These are phyloP conservation scores for Folsomia manolachei DNA, from an alignment of 2,888 invertebrate genomes.

Conservation along the genomic window DNA sequence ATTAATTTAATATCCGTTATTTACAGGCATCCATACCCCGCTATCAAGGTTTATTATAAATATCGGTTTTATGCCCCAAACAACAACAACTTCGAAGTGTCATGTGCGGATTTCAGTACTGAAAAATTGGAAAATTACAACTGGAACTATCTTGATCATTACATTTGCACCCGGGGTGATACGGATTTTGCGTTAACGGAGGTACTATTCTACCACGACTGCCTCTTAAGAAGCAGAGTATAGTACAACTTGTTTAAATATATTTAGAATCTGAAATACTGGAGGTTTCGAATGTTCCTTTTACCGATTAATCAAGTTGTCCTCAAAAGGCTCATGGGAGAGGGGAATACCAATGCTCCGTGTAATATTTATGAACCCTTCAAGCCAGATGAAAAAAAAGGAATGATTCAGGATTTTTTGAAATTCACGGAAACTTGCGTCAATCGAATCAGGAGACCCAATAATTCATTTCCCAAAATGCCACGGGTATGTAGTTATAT, in stretches of 20 bases:
- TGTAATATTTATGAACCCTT: conserved; percentile 63
- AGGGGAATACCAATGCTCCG: conserved; percentile 56
- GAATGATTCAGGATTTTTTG: conserved; percentile 69
- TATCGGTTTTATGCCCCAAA: conserved; percentile 91
- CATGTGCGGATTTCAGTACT: conserved; percentile 89
- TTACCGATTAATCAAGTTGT: conserved; percentile 77
- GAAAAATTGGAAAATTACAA: conserved; percentile 93
- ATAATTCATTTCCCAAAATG: conserved; percentile 62
- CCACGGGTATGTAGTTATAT: conserved; percentile 62
- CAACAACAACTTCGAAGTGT: conserved; percentile 88
- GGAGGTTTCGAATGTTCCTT: conserved; percentile 86
- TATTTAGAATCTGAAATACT: conserved; percentile 75
- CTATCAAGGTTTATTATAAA: conserved; percentile 85
- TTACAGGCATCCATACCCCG: conserved; percentile 85
- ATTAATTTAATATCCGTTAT: conserved; percentile 12
- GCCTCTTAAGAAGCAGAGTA: not conserved
- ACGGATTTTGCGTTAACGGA: conserved; percentile 84
- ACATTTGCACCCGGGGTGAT: conserved; percentile 91
- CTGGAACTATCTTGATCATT: conserved; percentile 94
- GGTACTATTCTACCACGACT: conserved; percentile 58
- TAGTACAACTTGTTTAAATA: not conserved
- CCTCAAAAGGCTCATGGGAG: conserved; percentile 68
- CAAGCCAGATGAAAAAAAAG: conserved; percentile 61
- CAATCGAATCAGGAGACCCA: conserved; percentile 81
- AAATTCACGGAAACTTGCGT: conserved; percentile 80